Percentiles rank a stretch among this genome's conserved stretches.
Conservation (phyloP, 2,888 invertebrate genomes). For the Drosophila conformis region DNA sequence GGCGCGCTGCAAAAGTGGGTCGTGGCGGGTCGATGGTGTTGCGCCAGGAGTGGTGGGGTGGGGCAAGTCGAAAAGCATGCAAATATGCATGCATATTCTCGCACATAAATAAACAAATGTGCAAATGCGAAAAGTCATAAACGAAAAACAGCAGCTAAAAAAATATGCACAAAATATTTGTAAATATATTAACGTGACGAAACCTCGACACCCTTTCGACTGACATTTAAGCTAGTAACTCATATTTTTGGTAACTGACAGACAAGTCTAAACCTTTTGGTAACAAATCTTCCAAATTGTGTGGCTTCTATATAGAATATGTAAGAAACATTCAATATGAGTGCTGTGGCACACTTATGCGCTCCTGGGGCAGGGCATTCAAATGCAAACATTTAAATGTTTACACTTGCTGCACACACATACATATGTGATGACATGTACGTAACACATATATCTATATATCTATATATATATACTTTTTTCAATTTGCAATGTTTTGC, state of each 20-base stretch:
- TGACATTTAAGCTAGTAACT: background rate
- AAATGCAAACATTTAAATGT: constrained; percentile 28
- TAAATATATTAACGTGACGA: background rate
- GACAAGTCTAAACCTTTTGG: background rate
- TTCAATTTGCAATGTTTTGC: constrained; percentile 48
- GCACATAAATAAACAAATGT: constrained; percentile 73
- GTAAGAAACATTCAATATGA: no score
- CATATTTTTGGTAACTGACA: background rate
- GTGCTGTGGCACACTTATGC: background rate
- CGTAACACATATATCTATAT: constrained; percentile 1
- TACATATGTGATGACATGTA: constrained; percentile 2
- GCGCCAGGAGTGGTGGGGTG: background rate
- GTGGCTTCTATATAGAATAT: background rate
- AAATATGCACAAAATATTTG: background rate
- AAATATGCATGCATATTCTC: constrained; percentile 72
- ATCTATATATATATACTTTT: constrained; percentile 12
- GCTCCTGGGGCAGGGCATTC: constrained; percentile 18
- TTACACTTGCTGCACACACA: constrained; percentile 31
- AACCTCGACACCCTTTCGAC: constrained; percentile 30
- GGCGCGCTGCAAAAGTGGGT: constrained; percentile 68
- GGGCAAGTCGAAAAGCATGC: constrained; percentile 74
- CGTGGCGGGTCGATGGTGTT: constrained; percentile 60
- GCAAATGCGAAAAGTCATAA: constrained; percentile 72
- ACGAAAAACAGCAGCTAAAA: constrained; percentile 37
- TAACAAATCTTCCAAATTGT: background rate